Percentiles rank a stretch among this genome's conserved stretches.
phyloP scores from a whole-genome alignment of 2,797 vertebrate species.

The Scleropages formosus region DNA sequence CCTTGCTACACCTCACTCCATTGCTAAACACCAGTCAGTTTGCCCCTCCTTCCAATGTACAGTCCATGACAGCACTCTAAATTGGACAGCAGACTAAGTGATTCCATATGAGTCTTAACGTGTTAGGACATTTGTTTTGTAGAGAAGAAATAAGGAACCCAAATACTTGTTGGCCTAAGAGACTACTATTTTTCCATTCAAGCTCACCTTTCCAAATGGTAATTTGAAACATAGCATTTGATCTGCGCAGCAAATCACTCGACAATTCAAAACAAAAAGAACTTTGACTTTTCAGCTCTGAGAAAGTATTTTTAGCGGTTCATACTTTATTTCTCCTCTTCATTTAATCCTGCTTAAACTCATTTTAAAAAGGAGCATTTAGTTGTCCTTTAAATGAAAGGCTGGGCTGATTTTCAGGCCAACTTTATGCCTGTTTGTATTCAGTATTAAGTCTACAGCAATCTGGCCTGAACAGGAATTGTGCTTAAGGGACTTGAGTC shows the following conservation, averaged over 20 bases:
- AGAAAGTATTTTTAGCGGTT: not conserved
- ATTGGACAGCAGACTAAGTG: not conserved
- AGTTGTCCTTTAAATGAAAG: not conserved
- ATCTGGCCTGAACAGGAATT: constrained; percentile 29
- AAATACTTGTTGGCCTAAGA: no score
- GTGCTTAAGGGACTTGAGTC: constrained; percentile 19
- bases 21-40: not conserved
- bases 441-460: constrained; percentile 15
- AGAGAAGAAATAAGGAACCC: not conserved
- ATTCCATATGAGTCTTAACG: not conserved
- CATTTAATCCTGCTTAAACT: not conserved
- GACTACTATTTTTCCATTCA: no score
- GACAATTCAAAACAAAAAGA: not conserved
- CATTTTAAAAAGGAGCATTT: not conserved
- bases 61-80: not conserved
- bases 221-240: no score
- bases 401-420: not conserved
- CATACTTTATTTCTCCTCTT: not conserved
- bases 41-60: not conserved
- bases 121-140: not conserved
- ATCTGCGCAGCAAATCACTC: not conserved
- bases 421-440: constrained; percentile 11
- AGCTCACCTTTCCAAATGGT: no score
- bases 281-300: no score
- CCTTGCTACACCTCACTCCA: not conserved